Evolutionary conservation across 2,113 vertebrate species (phyloP), one percentile per base, ranked within the genome.

Genomic region (Syngnathus floridae): DNA sequence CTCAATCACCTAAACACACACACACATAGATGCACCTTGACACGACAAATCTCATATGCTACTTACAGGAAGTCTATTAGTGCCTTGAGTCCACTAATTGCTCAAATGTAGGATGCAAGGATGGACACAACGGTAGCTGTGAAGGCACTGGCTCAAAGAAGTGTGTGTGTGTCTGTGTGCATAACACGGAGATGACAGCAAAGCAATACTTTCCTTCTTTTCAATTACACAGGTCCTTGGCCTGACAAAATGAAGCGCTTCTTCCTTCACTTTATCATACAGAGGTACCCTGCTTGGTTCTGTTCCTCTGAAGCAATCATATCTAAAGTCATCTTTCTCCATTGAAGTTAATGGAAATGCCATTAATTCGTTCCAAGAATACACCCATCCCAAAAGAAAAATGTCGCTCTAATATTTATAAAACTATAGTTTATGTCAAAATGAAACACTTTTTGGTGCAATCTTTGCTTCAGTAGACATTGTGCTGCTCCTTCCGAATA

Each of bases 21-120:
- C 52, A 74, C 61, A 49, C 72, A 69, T 58, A 79, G 71, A 89
- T 87, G 71, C 62, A 79, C 61, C 62, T 69, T 75, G 86, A 88
- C 88, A 85, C 76, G 88, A 84, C 85, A 88, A 79, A 65, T 21
- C 81, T 73, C 72, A 86, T 87, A 84, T 75, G 76, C 62, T 72
- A 62, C 65, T 74, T 72, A 69, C 65, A 79, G 62, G 69, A 77
- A 73, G 71, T 69, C 60, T 66, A 67, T 71, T 76, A 72, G 75
- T 74, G 72, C 71, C 84, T 79, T 48, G 22, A 69, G 66, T 65
- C 55, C 76, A 55, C 68, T 72, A 72, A 74, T 89, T 87, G 87
- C 85, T 87, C 78, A 87, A 83, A 87, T 86, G 71, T 21, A 72
- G 54, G 65, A 76, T 36, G 70, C 74, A 65, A 72, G 72, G 65